Percentiles rank a stretch among this genome's conserved stretches.
Conservation (phyloP, 92 coral and sea anemone genomes). For the Phenganax subtilis region DNA sequence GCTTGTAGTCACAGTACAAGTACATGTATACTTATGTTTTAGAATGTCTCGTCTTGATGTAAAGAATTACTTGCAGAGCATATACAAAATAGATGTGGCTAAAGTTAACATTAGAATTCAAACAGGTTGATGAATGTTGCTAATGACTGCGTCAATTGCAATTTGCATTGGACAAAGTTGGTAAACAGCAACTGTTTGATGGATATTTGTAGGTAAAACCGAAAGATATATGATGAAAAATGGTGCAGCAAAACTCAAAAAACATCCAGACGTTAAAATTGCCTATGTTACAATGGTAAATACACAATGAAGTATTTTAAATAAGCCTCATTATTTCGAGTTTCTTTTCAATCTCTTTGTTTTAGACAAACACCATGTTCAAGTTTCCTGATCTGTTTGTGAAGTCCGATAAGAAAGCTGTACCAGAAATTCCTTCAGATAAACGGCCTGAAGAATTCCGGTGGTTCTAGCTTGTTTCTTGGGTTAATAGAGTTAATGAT, state of each 20-base stretch:
- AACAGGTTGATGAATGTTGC: slow-evolving; percentile 52
- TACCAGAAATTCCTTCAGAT: neutral
- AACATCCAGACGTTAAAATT: slow-evolving; percentile 84
- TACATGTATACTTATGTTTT: neutral
- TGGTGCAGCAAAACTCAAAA: slow-evolving; percentile 60
- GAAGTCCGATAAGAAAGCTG: slow-evolving; percentile 45
- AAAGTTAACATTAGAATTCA: slow-evolving; percentile 89
- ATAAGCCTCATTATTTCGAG: neutral
- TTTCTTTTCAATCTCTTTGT: slow-evolving; percentile 1
- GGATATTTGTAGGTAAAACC: slow-evolving; percentile 61
- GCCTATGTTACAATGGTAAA: slow-evolving; percentile 90
- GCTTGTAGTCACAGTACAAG: neutral
- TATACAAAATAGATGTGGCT: slow-evolving; percentile 77
- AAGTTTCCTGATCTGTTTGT: slow-evolving; percentile 87
- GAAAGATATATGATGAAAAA: slow-evolving; percentile 58
- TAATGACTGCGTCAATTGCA: no score
- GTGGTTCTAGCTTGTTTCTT: slow-evolving; percentile 2
- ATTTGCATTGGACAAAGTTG: neutral
- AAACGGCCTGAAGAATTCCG: slow-evolving; percentile 28
- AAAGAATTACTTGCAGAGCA: slow-evolving; percentile 67
- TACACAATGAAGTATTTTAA: slow-evolving; percentile 7
- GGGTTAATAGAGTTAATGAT: neutral
- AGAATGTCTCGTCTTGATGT: slow-evolving; percentile 95
- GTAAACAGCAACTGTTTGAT: neutral
- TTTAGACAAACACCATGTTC: slow-evolving; percentile 70